phyloP scores from a whole-genome alignment of 2,888 invertebrate genomes.

The Nomada ruficornis region DNA sequence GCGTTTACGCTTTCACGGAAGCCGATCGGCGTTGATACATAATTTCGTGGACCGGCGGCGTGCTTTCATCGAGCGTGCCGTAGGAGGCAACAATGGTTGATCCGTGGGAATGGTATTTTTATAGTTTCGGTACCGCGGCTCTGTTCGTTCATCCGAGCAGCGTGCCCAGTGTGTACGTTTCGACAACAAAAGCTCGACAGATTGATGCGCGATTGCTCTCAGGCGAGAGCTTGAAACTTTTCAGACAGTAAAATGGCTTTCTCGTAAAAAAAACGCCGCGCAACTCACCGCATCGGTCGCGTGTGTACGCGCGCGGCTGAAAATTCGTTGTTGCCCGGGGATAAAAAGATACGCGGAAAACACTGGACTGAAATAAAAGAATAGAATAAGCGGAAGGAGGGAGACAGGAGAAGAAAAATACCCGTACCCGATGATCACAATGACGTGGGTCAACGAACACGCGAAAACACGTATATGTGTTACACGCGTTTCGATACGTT shows the following conservation, averaged over 20 bases:
- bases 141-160: constrained; percentile 37
- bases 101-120: constrained; percentile 69
- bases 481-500: too few species aligned
- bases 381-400: neutral
- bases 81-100: constrained; percentile 65
- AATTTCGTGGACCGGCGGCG: constrained; percentile 42
- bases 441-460: neutral
- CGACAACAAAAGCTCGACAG: constrained; percentile 68
- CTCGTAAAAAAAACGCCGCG: constrained; percentile 57
- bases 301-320: neutral
- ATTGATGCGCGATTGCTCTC: constrained; percentile 72
- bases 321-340: constrained; percentile 23
- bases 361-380: neutral
- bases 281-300: neutral
- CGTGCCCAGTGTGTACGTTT: constrained; percentile 28
- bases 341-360: constrained; percentile 8
- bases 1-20: constrained; percentile 38
- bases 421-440: too few species aligned
- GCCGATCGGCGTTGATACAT: constrained; percentile 57
- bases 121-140: constrained; percentile 59
- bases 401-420: neutral
- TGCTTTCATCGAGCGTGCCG: constrained; percentile 53
- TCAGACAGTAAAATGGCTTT: constrained; percentile 65
- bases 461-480: neutral
- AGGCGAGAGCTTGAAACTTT: constrained; percentile 61